Conservation (phyloP, 2,888 invertebrate genomes). For the Dasypogon diadema region DNA sequence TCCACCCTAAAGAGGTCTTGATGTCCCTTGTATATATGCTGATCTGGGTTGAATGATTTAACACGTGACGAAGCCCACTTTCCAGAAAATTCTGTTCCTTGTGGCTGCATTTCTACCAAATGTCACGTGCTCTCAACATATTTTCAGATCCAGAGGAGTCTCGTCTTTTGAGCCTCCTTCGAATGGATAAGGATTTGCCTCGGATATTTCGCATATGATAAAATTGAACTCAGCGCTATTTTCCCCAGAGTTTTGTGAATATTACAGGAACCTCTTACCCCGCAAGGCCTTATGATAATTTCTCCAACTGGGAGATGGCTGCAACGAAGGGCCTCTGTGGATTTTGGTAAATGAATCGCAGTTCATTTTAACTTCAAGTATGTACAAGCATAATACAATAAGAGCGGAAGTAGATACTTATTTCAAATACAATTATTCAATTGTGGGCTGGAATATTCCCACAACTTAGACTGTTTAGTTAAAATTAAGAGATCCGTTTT, state of each 20-base stretch:
- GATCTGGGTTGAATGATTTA: constrained; percentile 44
- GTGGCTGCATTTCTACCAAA: constrained; percentile 24
- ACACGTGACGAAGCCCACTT: constrained; percentile 34
- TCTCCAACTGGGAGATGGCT: constrained; percentile 4
- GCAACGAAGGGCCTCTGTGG: no score
- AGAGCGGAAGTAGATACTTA: background rate
- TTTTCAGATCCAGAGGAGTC: constrained; percentile 40
- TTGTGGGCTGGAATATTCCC: background rate
- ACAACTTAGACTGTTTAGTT: background rate
- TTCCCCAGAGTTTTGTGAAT: constrained; percentile 16
- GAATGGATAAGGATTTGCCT: constrained; percentile 18
- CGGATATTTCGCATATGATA: constrained; percentile 25
- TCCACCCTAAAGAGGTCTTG: background rate
- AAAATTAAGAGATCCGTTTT: background rate
- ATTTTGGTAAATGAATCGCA: no score
- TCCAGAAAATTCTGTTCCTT: background rate
- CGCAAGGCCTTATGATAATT: background rate
- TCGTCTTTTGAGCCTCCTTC: background rate
- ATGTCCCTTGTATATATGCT: background rate
- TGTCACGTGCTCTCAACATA: constrained; percentile 52
- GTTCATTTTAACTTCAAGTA: no score
- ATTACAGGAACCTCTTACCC: constrained; percentile 11
- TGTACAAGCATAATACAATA: background rate
- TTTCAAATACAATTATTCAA: background rate
- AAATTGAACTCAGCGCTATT: constrained; percentile 13